Percentiles rank a stretch among this genome's conserved stretches.
Evolutionary conservation across 2,888 invertebrate species (phyloP).

Genomic region (Eucriotettix oculatus): DNA sequence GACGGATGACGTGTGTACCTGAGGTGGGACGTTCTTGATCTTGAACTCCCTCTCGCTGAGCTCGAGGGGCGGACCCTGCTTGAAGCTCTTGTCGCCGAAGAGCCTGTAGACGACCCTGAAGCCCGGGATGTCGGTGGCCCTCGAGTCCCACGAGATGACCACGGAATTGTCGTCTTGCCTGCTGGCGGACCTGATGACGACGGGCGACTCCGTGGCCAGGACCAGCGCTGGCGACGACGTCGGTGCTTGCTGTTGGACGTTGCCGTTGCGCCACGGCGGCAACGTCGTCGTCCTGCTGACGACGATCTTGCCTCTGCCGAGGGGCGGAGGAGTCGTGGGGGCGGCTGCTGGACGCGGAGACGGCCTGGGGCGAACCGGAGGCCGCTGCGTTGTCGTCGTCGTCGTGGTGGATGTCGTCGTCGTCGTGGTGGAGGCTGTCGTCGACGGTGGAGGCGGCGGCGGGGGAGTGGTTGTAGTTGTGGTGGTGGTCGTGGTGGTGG

Average conservation of each 20-base stretch:
- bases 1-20: no score
- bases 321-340: constrained; percentile 4
- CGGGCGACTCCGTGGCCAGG: constrained; percentile 42
- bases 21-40: constrained; percentile 80
- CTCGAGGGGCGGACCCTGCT: constrained; percentile 77
- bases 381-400: constrained; percentile 21
- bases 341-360: constrained; percentile 10
- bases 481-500: constrained; percentile 19
- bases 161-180: constrained; percentile 73
- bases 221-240: constrained; percentile 38
- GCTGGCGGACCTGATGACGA: constrained; percentile 72
- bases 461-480: constrained; percentile 16
- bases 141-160: constrained; percentile 82
- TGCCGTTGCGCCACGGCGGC: constrained; percentile 13
- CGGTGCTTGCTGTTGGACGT: constrained; percentile 30
- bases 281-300: constrained; percentile 20
- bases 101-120: constrained; percentile 77
- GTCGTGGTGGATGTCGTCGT: constrained; percentile 22
- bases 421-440: constrained; percentile 21
- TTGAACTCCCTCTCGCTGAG: constrained; percentile 81
- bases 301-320: constrained; percentile 19
- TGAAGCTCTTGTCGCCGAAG: constrained; percentile 79
- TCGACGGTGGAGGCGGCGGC: constrained; percentile 20
- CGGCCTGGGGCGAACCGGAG: constrained; percentile 17
- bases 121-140: constrained; percentile 72